Base-by-base conservation (phyloP, 37 sponge, comb jelly and placozoan species). In the Bolinopsis microptera region DNA sequence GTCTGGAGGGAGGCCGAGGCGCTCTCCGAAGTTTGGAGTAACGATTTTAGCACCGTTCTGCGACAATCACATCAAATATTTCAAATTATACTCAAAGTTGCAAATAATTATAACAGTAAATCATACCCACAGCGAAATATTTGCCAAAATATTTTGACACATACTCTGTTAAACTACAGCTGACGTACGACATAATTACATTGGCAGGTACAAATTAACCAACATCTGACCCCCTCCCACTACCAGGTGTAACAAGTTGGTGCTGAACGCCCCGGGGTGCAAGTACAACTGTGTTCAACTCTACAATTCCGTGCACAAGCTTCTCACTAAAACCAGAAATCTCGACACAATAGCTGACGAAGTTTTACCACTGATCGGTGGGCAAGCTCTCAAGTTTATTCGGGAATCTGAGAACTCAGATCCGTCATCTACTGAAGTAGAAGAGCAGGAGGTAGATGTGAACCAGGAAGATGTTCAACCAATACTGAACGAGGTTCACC, bases 191-290 rank as follows among this genome's bases (percentile, higher is more conserved):
- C n/a, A n/a, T n/a, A n/a, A n/a, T n/a, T n/a, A n/a, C n/a, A n/a
- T n/a, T n/a, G n/a, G n/a, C n/a, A n/a, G n/a, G n/a, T n/a, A n/a
- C n/a, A n/a, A n/a, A n/a, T n/a, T n/a, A n/a, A n/a, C n/a, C n/a
- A n/a, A n/a, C n/a, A n/a, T n/a, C n/a, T n/a, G n/a, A n/a, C n/a
- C n/a, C n/a, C n/a, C n/a, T n/a, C n/a, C n/a, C n/a, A n/a, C n/a
- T n/a, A n/a, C 0, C 90, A 86, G 90, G 90, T 86, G 90, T 23
- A 41, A 86, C 90, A 39, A 41, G 61, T 3, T 86, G 90, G 61
- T 86, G 23, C 13, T 86, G n/a, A 34, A 86, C 28, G 38, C 90
- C 0, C 90, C 90, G 0, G 36, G 23, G 1, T 86, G 90, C 48
- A 86, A 40, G 48, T 48, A 86, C 61, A 86, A 86, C 90, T 86